Evolutionary conservation across 2,888 invertebrate genomes (phyloP).

Genomic region (Ophion costatus): DNA sequence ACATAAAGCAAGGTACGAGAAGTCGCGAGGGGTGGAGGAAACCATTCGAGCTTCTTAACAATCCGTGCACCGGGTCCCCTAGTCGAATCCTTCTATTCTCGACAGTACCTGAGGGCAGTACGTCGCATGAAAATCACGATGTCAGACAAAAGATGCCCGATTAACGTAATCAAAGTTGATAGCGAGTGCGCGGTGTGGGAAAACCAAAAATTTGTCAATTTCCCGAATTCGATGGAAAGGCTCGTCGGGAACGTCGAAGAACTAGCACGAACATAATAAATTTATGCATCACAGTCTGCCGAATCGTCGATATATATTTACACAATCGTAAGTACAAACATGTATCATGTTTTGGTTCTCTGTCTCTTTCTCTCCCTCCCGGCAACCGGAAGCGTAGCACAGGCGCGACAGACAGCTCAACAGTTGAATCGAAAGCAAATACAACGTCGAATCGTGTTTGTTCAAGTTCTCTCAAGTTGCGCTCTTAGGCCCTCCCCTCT

Average conservation of each 20-base stretch:
- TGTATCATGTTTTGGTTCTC: slow-evolving; percentile 3
- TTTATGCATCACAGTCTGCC: slow-evolving; percentile 28
- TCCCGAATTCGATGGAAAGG: background rate
- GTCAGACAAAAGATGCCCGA: background rate
- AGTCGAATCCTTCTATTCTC: no score
- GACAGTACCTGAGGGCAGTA: background rate
- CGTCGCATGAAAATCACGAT: background rate
- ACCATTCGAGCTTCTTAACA: slow-evolving; percentile 1
- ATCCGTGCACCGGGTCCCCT: background rate
- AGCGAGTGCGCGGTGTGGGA: no score
- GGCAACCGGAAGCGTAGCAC: slow-evolving; percentile 65
- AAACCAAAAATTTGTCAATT: background rate
- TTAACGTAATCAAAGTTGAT: background rate
- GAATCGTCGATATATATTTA: slow-evolving; percentile 3
- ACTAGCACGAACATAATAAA: slow-evolving; percentile 23
- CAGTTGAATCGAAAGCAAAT: slow-evolving; percentile 60
- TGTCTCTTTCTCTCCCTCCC: slow-evolving; percentile 54
- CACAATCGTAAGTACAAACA: background rate
- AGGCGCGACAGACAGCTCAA: slow-evolving; percentile 63
- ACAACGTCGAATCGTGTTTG: slow-evolving; percentile 55
- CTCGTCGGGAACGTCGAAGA: background rate
- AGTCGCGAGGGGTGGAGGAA: slow-evolving; percentile 3
- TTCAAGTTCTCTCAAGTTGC: slow-evolving; percentile 31
- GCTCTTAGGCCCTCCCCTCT: slow-evolving; percentile 8
- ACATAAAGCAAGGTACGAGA: slow-evolving; percentile 35